A percentile compares a stretch with the other conserved stretches of the same genome.
Conservation (phyloP, 2,797 vertebrate genomes). For the Crenuchus spilurus region DNA sequence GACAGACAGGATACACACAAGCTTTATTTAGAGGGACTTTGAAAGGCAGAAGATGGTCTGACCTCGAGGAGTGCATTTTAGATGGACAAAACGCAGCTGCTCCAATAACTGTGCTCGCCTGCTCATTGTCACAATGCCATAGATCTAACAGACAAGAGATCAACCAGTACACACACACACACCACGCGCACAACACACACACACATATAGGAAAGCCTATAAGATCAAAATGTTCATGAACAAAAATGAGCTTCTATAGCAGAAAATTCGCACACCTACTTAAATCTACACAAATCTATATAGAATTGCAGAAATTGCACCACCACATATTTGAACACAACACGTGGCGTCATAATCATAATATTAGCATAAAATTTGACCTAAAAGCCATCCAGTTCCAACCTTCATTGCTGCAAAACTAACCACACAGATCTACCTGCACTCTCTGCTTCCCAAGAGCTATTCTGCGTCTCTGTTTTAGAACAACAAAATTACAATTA, state of each 20-base stretch:
- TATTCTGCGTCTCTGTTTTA: background rate
- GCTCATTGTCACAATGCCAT: constrained; percentile 88
- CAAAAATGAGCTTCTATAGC: background rate
- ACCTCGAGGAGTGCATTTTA: constrained; percentile 87
- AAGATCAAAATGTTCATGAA: constrained; percentile 23
- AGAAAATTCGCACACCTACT: too few species aligned
- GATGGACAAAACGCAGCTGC: constrained; percentile 87
- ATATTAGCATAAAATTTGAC: too few species aligned
- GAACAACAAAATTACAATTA: background rate
- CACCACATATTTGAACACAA: background rate
- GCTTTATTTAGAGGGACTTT: constrained; percentile 66
- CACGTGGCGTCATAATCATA: background rate
- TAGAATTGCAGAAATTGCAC: too few species aligned
- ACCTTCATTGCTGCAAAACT: background rate
- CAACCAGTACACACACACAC: constrained; percentile 72
- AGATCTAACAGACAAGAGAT: constrained; percentile 86
- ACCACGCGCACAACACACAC: constrained; percentile 45
- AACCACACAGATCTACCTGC: background rate
- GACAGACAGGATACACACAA: constrained; percentile 65
- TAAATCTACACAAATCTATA: too few species aligned
- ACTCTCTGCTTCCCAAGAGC: background rate
- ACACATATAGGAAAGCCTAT: constrained; percentile 37
- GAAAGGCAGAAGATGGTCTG: constrained; percentile 77
- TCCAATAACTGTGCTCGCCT: constrained; percentile 85
- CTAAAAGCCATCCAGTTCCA: background rate